Percentiles rank a stretch among this genome's conserved stretches.
These are phyloP conservation scores for Naja naja DNA, from an alignment of 2,113 vertebrate genomes.

Conservation along the genomic window DNA sequence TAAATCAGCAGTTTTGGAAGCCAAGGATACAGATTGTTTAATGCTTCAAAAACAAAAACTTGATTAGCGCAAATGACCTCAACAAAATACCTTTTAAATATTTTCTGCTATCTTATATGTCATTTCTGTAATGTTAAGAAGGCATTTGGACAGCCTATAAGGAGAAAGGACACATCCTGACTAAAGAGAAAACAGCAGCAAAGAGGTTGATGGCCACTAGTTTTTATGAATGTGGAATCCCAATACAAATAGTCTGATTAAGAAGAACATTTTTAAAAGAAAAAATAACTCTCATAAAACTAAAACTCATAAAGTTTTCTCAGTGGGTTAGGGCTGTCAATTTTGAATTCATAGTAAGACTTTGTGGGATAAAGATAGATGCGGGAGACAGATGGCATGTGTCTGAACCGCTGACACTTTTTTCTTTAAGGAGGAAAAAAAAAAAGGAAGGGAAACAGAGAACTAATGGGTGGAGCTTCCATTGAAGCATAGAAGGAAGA, in stretches of 20 bases:
- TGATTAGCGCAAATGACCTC: neutral
- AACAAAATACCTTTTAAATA: neutral
- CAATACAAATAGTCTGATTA: neutral
- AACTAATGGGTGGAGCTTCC: neutral
- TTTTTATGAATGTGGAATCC: neutral
- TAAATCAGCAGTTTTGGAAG: neutral
- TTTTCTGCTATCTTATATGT: neutral
- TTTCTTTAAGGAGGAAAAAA: conserved; percentile 21
- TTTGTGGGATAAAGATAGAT: conserved; percentile 53
- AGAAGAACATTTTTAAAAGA: neutral
- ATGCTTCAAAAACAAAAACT: neutral
- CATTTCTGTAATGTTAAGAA: too few relatives aligned
- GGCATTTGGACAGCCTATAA: neutral
- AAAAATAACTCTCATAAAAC: neutral
- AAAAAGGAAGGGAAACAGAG: neutral
- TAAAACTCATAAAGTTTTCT: neutral
- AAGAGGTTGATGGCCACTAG: too few relatives aligned
- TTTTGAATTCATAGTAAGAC: conserved; percentile 36
- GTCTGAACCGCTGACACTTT: conserved; percentile 34
- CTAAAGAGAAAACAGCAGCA: neutral
- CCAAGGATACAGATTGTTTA: neutral
- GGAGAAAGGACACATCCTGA: neutral
- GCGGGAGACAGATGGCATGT: conserved; percentile 50
- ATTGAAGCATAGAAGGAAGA: conserved; percentile 11
- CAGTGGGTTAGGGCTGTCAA: conserved; percentile 31